phyloP scores from a whole-genome alignment of 2,113 vertebrate genomes.

The Pongo pygmaeus region DNA sequence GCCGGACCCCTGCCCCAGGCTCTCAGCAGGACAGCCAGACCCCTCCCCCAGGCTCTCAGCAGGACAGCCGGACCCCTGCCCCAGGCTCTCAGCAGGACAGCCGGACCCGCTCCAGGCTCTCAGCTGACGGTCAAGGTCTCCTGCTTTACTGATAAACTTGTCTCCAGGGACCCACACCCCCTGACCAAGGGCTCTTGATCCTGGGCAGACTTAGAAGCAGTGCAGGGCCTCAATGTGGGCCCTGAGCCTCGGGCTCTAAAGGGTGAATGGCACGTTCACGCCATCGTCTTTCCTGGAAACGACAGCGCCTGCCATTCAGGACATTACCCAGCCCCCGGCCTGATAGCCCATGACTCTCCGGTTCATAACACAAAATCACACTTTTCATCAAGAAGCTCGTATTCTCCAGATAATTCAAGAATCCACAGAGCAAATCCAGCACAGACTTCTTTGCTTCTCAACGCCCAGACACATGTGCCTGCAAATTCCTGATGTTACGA shows the following conservation, averaged over 20 bases:
- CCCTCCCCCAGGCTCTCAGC: background rate
- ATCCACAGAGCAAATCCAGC: constrained; percentile 87
- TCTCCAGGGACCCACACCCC: background rate
- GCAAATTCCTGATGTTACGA: constrained; percentile 7
- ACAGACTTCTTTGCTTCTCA: constrained; percentile 83
- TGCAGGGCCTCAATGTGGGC: rapidly evolving
- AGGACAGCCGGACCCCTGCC: no score
- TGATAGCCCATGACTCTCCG: constrained; percentile 88
- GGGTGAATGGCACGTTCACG: constrained; percentile 82
- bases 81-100: background rate
- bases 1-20: background rate
- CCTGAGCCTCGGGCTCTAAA: constrained; percentile 68
- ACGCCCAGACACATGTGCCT: constrained; percentile 71
- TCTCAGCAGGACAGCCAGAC: background rate
- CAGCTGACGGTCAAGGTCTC: background rate
- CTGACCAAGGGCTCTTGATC: rapidly evolving
- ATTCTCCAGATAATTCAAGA: constrained; percentile 89
- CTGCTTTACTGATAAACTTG: background rate
- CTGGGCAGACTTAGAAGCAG: rapidly evolving
- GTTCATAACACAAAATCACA: constrained; percentile 86
- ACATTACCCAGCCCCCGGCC: constrained; percentile 84
- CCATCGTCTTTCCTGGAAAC: constrained; percentile 83
- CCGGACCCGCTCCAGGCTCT: background rate
- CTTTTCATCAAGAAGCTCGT: constrained; percentile 84
- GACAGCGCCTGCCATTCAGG: constrained; percentile 81